Conservation (phyloP, 1,140 invertebrate genomes). For the Arctopsyche grandis region DNA sequence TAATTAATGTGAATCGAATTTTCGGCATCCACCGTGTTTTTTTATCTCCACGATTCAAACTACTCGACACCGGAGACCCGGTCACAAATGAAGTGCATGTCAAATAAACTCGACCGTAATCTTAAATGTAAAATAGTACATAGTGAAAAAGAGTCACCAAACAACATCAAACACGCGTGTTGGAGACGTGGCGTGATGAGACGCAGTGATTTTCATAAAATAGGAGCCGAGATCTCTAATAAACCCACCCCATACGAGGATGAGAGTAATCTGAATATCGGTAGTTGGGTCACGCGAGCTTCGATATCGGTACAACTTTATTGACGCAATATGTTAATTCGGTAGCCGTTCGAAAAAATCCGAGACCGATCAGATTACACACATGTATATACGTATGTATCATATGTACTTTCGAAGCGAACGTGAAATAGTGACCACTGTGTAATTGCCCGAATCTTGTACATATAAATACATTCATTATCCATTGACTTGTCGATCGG, state of each 20-base stretch:
- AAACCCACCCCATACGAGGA: neutral
- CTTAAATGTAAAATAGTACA: neutral
- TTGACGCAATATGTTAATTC: constrained; percentile 11
- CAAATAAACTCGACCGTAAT: neutral
- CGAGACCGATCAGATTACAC: neutral
- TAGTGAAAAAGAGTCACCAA: neutral
- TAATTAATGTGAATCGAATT: too few relatives aligned
- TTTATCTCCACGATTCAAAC: too few relatives aligned
- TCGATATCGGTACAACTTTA: constrained; percentile 5
- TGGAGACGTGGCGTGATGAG: constrained; percentile 10
- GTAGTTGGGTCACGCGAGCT: constrained; percentile 3
- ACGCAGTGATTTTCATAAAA: constrained; percentile 1
- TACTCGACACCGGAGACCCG: neutral
- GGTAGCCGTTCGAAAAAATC: constrained; percentile 13
- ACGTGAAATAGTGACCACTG: neutral
- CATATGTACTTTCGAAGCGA: too few relatives aligned
- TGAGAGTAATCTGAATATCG: neutral
- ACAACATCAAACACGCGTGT: neutral
- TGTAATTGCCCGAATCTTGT: constrained; percentile 9
- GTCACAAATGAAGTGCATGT: constrained; percentile 1
- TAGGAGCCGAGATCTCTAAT: neutral
- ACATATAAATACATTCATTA: neutral
- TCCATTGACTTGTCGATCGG: neutral
- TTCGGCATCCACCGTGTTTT: too few relatives aligned
- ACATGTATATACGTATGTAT: too few relatives aligned